Percentiles rank a stretch among this genome's conserved stretches.
Conservation (phyloP, 2,888 invertebrate species). For the Dryocosmus kuriphilus region DNA sequence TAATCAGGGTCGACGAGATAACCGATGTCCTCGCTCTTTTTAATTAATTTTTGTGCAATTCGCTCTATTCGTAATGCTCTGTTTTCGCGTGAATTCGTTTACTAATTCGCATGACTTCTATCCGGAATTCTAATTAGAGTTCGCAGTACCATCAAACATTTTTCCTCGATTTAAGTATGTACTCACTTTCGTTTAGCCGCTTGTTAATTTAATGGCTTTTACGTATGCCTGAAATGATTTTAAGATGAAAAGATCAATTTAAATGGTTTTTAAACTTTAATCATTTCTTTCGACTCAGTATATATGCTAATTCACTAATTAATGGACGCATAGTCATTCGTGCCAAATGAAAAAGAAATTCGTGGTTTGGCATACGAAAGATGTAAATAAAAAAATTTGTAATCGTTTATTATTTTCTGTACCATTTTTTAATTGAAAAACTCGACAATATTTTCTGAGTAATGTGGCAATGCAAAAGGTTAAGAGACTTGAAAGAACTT, state of each 20-base stretch:
- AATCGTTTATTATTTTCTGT: no score
- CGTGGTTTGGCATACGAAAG: not conserved
- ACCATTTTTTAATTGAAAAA: no score
- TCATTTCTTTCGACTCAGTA: not conserved
- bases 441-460: no score
- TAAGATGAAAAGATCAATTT: not conserved
- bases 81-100: conserved; percentile 32
- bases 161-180: conserved; percentile 9
- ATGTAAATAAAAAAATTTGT: no score
- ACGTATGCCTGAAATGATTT: not conserved
- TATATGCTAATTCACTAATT: not conserved
- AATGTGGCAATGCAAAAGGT: no score
- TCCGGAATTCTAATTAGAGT: conserved; percentile 40
- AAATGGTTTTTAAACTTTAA: not conserved
- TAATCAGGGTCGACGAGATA: conserved; percentile 39
- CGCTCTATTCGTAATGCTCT: conserved; percentile 36
- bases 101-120: conserved; percentile 41
- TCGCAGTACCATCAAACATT: conserved; percentile 38
- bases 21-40: conserved; percentile 41
- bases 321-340: not conserved
- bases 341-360: not conserved
- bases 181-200: conserved; percentile 15
- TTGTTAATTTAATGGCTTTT: conserved; percentile 22
- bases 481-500: no score
- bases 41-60: conserved; percentile 40